A percentile compares a stretch with the other conserved stretches of the same genome.
Evolutionary conservation across 2,888 invertebrate genomes (phyloP).

Genomic region (Lampropteryx suffumata): DNA sequence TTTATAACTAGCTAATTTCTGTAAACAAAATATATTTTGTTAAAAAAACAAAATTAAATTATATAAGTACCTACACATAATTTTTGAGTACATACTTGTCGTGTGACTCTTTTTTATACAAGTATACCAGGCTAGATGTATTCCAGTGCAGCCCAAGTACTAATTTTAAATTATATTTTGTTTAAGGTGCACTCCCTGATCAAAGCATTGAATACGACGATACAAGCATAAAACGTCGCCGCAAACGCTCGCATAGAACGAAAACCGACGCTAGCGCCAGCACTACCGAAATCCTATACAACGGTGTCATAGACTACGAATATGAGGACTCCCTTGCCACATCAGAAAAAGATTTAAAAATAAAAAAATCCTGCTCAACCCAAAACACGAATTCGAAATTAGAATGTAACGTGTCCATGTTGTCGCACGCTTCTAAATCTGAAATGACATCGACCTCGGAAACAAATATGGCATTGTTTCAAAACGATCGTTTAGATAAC

Average conservation of each 20-base stretch:
- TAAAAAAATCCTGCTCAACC: slow-evolving; percentile 45
- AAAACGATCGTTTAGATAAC: slow-evolving; percentile 10
- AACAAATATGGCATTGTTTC: not conserved
- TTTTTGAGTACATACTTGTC: too few relatives aligned
- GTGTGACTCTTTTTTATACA: too few relatives aligned
- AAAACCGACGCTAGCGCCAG: slow-evolving; percentile 66
- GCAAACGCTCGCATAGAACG: slow-evolving; percentile 60
- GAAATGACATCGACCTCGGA: slow-evolving; percentile 3
- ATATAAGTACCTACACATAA: too few relatives aligned
- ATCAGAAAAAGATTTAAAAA: slow-evolving; percentile 48
- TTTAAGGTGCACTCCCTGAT: slow-evolving; percentile 56
- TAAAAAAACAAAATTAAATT: too few relatives aligned
- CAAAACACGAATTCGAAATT: slow-evolving; percentile 24
- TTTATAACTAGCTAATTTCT: too few relatives aligned
- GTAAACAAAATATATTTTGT: too few relatives aligned
- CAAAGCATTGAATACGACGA: slow-evolving; percentile 34
- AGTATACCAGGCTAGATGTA: not conserved
- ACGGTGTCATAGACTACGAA: slow-evolving; percentile 15
- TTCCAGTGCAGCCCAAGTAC: too few relatives aligned
- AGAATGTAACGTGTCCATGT: not conserved
- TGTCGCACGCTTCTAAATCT: slow-evolving; percentile 1
- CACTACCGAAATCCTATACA: slow-evolving; percentile 44
- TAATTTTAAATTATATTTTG: not conserved
- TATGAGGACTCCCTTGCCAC: slow-evolving; percentile 39
- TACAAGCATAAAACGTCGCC: slow-evolving; percentile 33